Percentiles rank a stretch among this genome's conserved stretches.
Evolutionary conservation across 1,140 invertebrate species (phyloP).

Genomic region (Myzus persicae): DNA sequence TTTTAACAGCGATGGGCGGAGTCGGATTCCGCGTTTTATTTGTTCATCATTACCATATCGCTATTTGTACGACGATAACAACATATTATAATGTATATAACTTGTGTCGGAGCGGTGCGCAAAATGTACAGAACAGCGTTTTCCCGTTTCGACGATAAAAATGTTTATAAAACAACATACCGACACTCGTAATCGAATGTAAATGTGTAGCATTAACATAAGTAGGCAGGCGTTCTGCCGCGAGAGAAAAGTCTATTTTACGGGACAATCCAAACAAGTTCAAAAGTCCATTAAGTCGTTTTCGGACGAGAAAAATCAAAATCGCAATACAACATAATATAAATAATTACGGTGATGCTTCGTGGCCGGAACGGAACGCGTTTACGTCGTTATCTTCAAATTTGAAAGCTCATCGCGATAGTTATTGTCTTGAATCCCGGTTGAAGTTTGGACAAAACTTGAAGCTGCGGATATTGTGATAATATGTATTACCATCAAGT

Average conservation of each 20-base stretch:
- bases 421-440: neutral
- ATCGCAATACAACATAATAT: neutral
- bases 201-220: slow-evolving; percentile 26
- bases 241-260: neutral
- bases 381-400: neutral
- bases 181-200: slow-evolving; percentile 29
- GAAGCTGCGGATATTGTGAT: neutral
- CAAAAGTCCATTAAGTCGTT: slow-evolving; percentile 36
- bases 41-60: neutral
- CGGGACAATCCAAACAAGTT: slow-evolving; percentile 1
- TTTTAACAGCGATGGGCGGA: neutral
- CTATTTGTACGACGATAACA: neutral
- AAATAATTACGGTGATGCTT: neutral
- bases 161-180: slow-evolving; percentile 30
- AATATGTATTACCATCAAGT: neutral
- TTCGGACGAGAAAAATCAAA: neutral
- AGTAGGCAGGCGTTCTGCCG: neutral
- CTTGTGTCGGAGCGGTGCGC: neutral
- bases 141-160: slow-evolving; percentile 18
- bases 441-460: neutral
- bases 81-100: neutral
- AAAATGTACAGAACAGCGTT: neutral
- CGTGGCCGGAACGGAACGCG: neutral
- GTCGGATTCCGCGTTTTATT: neutral
- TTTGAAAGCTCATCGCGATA: neutral